These are phyloP conservation scores for Sandelia bainsii DNA, from an alignment of 2,797 vertebrate species.

Conservation along the genomic window DNA sequence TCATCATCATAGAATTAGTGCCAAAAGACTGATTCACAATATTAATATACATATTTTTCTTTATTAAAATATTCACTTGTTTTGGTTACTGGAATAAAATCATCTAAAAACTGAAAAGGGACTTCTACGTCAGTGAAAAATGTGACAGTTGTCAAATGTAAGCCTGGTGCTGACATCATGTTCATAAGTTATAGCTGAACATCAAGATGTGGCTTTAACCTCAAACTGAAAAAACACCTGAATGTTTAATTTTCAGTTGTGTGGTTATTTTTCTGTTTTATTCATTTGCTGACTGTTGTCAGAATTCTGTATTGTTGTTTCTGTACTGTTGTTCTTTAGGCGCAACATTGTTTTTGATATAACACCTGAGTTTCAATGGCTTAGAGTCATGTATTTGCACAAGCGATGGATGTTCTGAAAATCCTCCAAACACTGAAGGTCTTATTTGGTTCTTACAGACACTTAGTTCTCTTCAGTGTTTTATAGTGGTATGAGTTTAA, in stretches of 20 bases:
- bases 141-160: neutral
- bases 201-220: neutral
- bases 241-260: constrained; percentile 11
- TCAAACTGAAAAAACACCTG: neutral
- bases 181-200: neutral
- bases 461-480: constrained; percentile 10
- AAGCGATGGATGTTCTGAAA: constrained; percentile 28
- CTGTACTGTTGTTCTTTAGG: constrained; percentile 28
- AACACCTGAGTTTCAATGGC: constrained; percentile 28
- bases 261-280: neutral
- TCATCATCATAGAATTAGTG: too few relatives aligned
- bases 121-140: too few relatives aligned
- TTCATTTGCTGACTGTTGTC: constrained; percentile 19
- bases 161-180: neutral
- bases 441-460: constrained; percentile 4
- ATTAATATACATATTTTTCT: too few relatives aligned
- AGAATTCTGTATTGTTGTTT: neutral
- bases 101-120: too few relatives aligned
- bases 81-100: neutral
- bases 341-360: constrained; percentile 43
- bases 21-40: too few relatives aligned
- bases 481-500: neutral
- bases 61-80: too few relatives aligned
- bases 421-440: neutral
- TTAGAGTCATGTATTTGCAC: constrained; percentile 42